Conservation (phyloP, 2,113 vertebrate genomes). For the Brachypteracias leptosomus region DNA sequence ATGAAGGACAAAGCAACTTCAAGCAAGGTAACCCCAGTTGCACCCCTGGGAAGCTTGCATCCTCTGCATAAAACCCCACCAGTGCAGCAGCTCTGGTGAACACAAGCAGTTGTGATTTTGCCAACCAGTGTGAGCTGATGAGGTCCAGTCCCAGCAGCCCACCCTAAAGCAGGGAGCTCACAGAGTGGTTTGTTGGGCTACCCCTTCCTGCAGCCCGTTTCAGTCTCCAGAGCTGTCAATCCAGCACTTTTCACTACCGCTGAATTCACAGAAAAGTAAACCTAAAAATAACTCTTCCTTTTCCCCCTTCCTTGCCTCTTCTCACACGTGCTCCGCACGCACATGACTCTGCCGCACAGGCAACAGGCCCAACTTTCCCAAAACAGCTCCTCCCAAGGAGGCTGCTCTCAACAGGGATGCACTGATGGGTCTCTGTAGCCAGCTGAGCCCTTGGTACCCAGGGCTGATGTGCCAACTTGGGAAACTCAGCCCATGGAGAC, state of each 20-base stretch:
- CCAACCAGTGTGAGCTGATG: neutral
- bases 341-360: conserved; percentile 2
- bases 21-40: neutral
- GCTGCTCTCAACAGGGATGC: fast-evolving
- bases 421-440: fast-evolving
- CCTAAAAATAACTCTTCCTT: conserved; percentile 34
- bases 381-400: neutral
- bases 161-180: fast-evolving
- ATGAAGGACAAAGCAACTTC: fast-evolving
- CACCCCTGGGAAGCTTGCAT: neutral
- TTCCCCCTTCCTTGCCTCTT: conserved; percentile 7
- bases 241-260: conserved; percentile 33
- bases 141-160: neutral
- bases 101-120: fast-evolving
- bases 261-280: conserved; percentile 60
- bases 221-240: conserved; percentile 25
- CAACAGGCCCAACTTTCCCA: neutral
- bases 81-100: neutral
- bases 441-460: neutral
- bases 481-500: neutral
- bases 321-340: neutral
- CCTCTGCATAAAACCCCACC: neutral
- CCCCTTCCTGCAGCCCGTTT: neutral
- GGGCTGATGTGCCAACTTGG: neutral
- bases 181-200: neutral